Conservation (phyloP, 2,113 vertebrate species). For the Columba janthina region DNA sequence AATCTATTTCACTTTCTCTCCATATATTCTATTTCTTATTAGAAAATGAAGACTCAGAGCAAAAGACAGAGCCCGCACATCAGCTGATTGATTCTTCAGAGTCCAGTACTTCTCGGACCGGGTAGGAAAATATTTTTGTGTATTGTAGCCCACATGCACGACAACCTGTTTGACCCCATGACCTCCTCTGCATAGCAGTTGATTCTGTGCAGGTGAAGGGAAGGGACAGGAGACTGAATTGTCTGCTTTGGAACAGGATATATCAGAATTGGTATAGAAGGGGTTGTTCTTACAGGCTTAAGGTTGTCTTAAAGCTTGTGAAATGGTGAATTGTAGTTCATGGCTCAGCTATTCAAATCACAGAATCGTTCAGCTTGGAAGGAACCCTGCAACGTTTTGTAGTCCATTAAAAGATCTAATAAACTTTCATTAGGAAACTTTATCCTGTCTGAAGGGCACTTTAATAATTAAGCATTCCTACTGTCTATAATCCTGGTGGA, state of each 20-base stretch:
- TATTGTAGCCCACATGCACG: not conserved
- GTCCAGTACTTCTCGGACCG: conserved; percentile 1
- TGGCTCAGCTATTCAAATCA: not conserved
- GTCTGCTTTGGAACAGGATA: not conserved
- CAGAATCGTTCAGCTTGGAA: not conserved
- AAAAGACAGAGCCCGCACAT: conserved; percentile 7
- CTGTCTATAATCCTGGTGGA: not conserved
- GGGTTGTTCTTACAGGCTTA: not conserved
- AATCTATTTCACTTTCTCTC: not conserved
- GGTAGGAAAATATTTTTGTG: conserved; percentile 60
- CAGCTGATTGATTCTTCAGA: conserved; percentile 9
- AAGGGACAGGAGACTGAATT: not conserved
- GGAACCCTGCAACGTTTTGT: not conserved
- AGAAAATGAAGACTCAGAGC: conserved; percentile 73
- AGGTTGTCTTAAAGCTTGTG: not conserved
- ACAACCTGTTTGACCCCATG: not conserved
- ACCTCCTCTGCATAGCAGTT: accelerated
- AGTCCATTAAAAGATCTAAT: not conserved
- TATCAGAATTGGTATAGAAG: accelerated
- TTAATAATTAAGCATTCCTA: not conserved
- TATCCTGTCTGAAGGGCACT: not conserved
- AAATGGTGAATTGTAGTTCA: not conserved
- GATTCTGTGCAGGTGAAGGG: not conserved
- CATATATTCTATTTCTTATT: conserved; percentile 1
- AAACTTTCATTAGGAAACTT: not conserved